phyloP scores from a whole-genome alignment of 2,888 invertebrate species.

The Chelonus formosanus region DNA sequence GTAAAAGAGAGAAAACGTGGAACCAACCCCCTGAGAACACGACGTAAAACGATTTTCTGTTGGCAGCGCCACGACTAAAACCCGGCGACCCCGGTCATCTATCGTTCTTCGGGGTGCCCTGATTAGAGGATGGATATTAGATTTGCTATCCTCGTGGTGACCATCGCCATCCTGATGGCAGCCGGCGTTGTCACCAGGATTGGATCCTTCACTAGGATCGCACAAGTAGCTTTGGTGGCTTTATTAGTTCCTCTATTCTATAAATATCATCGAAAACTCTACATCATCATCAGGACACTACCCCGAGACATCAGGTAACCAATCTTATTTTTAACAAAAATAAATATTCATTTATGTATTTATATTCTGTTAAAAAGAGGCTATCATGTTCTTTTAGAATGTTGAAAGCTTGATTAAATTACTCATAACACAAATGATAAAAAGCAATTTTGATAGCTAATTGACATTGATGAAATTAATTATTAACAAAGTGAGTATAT shows the following conservation, averaged over 20 bases:
- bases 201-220: conserved; percentile 52
- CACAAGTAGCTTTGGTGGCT: conserved; percentile 52
- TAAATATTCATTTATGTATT: not conserved
- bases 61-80: conserved; percentile 33
- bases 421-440: no score
- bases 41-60: conserved; percentile 20
- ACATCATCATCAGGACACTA: conserved; percentile 56
- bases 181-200: conserved; percentile 52
- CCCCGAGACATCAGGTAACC: conserved; percentile 60
- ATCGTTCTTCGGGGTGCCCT: conserved; percentile 26
- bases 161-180: conserved; percentile 55
- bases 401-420: no score
- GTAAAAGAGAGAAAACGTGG: conserved; percentile 19
- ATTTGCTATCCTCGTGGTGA: conserved; percentile 54
- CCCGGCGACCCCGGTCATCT: conserved; percentile 32
- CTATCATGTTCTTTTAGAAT: no score
- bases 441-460: no score
- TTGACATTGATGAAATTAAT: no score
- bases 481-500: no score
- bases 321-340: not conserved
- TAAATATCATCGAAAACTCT: conserved; percentile 57
- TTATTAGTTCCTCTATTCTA: conserved; percentile 53
- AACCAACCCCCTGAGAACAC: conserved; percentile 19
- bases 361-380: not conserved
- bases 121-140: conserved; percentile 55